Evolutionary conservation across 1,140 invertebrate species (phyloP).

Genomic region (Nasonia longicornis): DNA sequence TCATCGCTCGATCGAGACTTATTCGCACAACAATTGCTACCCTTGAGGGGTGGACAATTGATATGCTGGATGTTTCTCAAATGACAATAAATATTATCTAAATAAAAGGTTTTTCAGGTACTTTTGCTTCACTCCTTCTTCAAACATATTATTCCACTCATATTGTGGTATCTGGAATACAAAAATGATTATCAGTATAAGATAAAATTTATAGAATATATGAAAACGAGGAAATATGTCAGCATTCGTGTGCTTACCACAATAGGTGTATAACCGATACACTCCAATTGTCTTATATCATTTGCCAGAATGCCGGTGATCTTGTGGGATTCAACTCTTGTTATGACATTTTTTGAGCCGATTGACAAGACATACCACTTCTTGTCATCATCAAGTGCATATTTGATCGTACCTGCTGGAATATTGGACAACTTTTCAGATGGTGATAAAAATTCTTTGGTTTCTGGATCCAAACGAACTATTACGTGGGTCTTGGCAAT

Average conservation of each 20-base stretch:
- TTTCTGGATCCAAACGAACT: constrained; percentile 24
- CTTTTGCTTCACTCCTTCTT: constrained; percentile 16
- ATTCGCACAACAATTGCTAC: not conserved
- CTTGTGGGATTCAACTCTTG: constrained; percentile 54
- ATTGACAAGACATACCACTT: constrained; percentile 69
- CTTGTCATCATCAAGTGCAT: constrained; percentile 57
- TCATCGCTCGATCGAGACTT: not conserved
- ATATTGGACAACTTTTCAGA: constrained; percentile 55
- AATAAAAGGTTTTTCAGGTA: constrained; percentile 32
- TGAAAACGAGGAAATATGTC: not conserved
- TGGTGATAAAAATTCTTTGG: constrained; percentile 4
- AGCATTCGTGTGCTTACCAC: constrained; percentile 64
- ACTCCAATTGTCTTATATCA: constrained; percentile 69
- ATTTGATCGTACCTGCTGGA: constrained; percentile 64
- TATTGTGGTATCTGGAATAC: constrained; percentile 48
- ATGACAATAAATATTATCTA: constrained; percentile 14
- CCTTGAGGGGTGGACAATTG: constrained; percentile 62
- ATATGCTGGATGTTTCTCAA: constrained; percentile 63
- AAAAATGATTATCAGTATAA: not conserved
- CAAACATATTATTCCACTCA: constrained; percentile 39
- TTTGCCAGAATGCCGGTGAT: constrained; percentile 63
- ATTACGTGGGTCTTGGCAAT: not conserved
- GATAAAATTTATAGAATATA: constrained; percentile 7
- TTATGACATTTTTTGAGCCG: constrained; percentile 58
- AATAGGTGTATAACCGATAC: constrained; percentile 72